Evolutionary conservation across 2,888 invertebrate species (phyloP).

Genomic region (Timema cristinae): DNA sequence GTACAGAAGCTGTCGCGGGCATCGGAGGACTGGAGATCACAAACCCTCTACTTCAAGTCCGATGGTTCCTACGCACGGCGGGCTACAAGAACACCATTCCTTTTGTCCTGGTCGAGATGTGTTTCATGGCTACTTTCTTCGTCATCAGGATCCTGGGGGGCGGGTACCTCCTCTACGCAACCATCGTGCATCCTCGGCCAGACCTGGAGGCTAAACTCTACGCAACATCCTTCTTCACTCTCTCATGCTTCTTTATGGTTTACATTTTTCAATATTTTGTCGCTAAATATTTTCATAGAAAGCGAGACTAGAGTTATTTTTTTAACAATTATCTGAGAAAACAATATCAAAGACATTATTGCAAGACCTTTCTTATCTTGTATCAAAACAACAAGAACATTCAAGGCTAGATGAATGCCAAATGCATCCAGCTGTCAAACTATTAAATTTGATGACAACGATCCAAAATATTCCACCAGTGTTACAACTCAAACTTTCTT

Average conservation of each 20-base stretch:
- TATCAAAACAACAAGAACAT: too few species aligned
- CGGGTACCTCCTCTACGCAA: constrained; percentile 47
- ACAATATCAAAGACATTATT: too few species aligned
- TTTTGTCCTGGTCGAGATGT: constrained; percentile 49
- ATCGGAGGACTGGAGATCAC: constrained; percentile 57
- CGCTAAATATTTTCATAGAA: constrained; percentile 42
- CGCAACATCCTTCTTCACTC: constrained; percentile 44
- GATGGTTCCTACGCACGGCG: constrained; percentile 57
- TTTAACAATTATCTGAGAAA: too few species aligned
- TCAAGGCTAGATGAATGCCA: too few species aligned
- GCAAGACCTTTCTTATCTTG: too few species aligned
- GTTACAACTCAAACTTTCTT: too few species aligned
- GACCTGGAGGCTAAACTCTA: constrained; percentile 37
- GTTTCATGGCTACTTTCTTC: constrained; percentile 51
- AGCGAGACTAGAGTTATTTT: too few species aligned
- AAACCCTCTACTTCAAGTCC: constrained; percentile 57
- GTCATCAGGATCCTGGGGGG: constrained; percentile 52
- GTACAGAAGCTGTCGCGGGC: constrained; percentile 39
- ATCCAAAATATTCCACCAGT: too few species aligned
- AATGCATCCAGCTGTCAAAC: too few species aligned
- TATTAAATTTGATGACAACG: too few species aligned
- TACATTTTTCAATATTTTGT: constrained; percentile 47
- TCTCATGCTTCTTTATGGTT: constrained; percentile 49
- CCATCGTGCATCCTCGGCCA: constrained; percentile 46
- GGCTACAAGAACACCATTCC: constrained; percentile 49